These are phyloP conservation scores for Drosophila robusta DNA, from an alignment of 2,888 invertebrate species.

Conservation along the genomic window DNA sequence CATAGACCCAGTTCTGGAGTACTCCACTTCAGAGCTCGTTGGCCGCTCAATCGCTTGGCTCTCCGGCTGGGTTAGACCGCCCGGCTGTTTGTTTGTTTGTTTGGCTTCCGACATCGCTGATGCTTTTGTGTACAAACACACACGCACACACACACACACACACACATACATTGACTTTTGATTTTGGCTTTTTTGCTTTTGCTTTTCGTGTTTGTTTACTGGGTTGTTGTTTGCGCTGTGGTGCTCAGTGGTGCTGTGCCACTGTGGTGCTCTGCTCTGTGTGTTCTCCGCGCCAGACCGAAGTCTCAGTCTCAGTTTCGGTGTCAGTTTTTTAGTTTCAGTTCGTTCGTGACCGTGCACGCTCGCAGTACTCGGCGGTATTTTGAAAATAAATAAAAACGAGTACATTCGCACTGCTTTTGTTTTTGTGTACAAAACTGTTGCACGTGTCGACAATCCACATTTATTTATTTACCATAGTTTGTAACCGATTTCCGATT, in stretches of 20 bases:
- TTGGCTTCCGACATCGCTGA: constrained; percentile 65
- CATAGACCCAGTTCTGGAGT: constrained; percentile 40
- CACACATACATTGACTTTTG: constrained; percentile 50
- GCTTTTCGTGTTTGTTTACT: constrained; percentile 63
- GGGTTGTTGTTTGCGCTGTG: constrained; percentile 58
- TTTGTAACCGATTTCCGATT: constrained; percentile 9
- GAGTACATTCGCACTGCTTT: constrained; percentile 7
- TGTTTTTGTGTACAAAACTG: constrained; percentile 35
- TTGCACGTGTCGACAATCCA: constrained; percentile 59
- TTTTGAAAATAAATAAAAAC: constrained; percentile 23
- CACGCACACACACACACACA: neutral
- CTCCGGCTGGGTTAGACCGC: constrained; percentile 50
- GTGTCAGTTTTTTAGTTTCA: constrained; percentile 54
- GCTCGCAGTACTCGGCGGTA: constrained; percentile 38
- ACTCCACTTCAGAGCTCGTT: constrained; percentile 36
- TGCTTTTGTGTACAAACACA: constrained; percentile 35
- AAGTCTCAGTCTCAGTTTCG: constrained; percentile 38
- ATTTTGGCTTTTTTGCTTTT: constrained; percentile 58
- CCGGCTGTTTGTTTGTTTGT: constrained; percentile 53
- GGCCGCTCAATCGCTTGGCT: constrained; percentile 24
- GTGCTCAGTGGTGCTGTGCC: constrained; percentile 18
- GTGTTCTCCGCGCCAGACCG: constrained; percentile 38
- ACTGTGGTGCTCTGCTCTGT: constrained; percentile 15
- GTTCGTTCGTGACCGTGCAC: constrained; percentile 81
- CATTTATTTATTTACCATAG: constrained; percentile 21